Evolutionary conservation across 1,140 invertebrate genomes (phyloP), one percentile per base, ranked within the genome.

Genomic region (Pseudomyrmex dendroicus): DNA sequence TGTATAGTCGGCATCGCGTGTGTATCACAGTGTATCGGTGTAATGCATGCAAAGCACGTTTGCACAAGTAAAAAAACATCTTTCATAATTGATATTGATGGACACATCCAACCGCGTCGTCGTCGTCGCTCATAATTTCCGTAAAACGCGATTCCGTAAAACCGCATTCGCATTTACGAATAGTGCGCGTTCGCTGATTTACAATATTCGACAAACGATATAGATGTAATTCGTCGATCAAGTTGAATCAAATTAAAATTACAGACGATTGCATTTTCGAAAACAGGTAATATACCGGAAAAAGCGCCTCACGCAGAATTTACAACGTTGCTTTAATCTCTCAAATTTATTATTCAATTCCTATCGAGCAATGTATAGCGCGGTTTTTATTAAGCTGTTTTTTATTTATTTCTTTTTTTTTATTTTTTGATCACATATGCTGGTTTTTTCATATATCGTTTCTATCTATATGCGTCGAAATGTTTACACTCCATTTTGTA

Each of bases 1-100:
- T 35, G 35, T 63, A 5, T 70, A 46, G 54, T 66, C 61, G 25
- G 61, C n/a, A 35, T 25, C 59, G 73, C 61, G 35, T 35, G 7
- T 35, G 61, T 52, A 52, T 76, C 61, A 70, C 64, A 25, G 54
- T 59, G 54, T n/a, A 15, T 8, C 66, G 7, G 12, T 56, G 54
- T 78, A 78, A 80, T 80, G 44, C 54, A 80, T 72, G 76, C 76
- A 80, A 80, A 80, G 59, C 76, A 80, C 20, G 54, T 80, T 35
- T 54, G 54, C 44, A n/a, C n/a, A 35, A 10, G 59, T 80, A 78
- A 78, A 72, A 80, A 80, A 35, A 35, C 5, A 35, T 35, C 63
- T 68, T 48, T 70, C 50, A 80, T 80, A 80, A 80, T 80, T 20
- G 76, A 25, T 70, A 57, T 70, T 70, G 76, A 80, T 72, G 22